Base-by-base conservation (phyloP, 2,113 vertebrate genomes). In the Todiramphus chloris region DNA sequence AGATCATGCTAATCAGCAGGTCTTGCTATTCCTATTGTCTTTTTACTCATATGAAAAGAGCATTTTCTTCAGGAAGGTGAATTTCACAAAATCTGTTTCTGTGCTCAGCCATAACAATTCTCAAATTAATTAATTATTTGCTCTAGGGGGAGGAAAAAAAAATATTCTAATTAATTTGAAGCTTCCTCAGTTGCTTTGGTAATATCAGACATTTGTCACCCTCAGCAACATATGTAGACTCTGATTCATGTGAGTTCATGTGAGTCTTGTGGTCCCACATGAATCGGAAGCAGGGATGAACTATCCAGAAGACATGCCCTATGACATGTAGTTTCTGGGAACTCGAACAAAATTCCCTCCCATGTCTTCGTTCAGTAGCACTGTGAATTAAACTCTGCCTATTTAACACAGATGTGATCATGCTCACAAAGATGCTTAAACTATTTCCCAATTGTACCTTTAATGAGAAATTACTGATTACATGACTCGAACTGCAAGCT, bases 281-380 rank as follows among this genome's bases (percentile, higher is more conserved):
- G 37, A 81, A 70, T 66, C 14, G n/a, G 80, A 93, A 94, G 46
- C 50, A 72, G 86, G 77, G 64, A 70, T 81, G 75, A 93, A 88
- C 69, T 24, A 74, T 87, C 70, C 30, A 2, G 80, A 53, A 95
- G 94, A 96, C 85, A 83, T 90, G 90, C 85, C 82, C 92, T 90
- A 74, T 93, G 95, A 96, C 92, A 67, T 89, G 90, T 77, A 31
- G 37, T 76, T 97, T 97, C 95, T 97, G 96, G 96, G 93, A 97
- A 97, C 41, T 91, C 63, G 4, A 79, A 50, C 83, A 66, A 60
- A 72, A 6, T 43, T 91, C 94, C 88, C 93, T 74, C 74, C 50
- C 80, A 16, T 95, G 51, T 77, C 86, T 95, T 77, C 2, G 5
- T 88, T 86, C 87, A 94, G 94, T 94, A 92, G 88, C 74, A 79